Evolutionary conservation across 2,888 invertebrate species (phyloP).

Genomic region (Orgyia antiqua): DNA sequence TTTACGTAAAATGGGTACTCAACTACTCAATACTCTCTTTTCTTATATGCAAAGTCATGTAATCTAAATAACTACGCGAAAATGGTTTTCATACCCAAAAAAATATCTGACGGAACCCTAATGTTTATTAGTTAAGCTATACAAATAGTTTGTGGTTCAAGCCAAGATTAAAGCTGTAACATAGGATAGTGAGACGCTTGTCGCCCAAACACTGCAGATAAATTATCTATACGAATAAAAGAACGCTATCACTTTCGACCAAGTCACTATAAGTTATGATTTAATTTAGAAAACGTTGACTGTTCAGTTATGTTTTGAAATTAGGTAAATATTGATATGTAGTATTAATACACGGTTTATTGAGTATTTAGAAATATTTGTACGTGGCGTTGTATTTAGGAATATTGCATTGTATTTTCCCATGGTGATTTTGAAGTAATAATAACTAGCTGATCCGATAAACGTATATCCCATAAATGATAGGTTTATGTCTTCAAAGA

Average conservation of each 20-base stretch:
- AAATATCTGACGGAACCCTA: conserved; percentile 21
- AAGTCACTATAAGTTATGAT: conserved; percentile 28
- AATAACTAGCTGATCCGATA: no score
- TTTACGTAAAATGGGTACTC: no score
- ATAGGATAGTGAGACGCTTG: conserved; percentile 29
- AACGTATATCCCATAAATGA: no score
- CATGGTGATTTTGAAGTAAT: conserved; percentile 3
- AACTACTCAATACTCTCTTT: no score
- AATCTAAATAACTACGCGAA: no score
- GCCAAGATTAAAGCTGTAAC: conserved; percentile 37
- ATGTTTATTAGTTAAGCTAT: conserved; percentile 33
- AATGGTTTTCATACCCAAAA: no score
- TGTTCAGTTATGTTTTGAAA: conserved; percentile 10
- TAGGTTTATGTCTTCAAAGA: no score
- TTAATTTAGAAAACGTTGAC: conserved; percentile 20
- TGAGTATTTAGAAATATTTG: not conserved
- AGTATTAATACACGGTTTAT: conserved; percentile 6
- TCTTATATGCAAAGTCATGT: no score
- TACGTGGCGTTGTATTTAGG: no score
- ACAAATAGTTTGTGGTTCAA: conserved; percentile 38
- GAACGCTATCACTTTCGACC: conserved; percentile 17
- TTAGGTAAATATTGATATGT: conserved; percentile 8
- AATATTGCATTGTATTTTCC: conserved; percentile 1
- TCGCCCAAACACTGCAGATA: conserved; percentile 28
- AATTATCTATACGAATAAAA: conserved; percentile 26